Evolutionary conservation across 2,797 vertebrate genomes (phyloP), one percentile per base, ranked within the genome.

Genomic region (Mallotus villosus): DNA sequence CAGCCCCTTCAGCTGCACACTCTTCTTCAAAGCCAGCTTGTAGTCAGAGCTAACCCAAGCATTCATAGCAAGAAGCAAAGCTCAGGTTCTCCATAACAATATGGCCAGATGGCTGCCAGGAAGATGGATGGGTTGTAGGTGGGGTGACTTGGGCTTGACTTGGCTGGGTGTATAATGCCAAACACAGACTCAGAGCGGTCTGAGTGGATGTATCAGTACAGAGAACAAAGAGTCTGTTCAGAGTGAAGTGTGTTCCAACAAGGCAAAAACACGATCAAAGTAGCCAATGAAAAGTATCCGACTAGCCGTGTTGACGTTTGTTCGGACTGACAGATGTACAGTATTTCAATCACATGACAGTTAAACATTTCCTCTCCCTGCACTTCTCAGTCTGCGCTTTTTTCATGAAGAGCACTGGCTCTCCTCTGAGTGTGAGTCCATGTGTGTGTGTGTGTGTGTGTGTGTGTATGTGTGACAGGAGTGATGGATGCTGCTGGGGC

Each of bases 91-190:
- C 83, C 80, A 73, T 89, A 88, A 91, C 90, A 88, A 90, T 86
- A 80, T 66, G 67, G 78, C 90, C 91, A 92, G 90, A 91, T 91
- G 90, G 90, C 90, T 92, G 91, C 89, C 91, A 93, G 88, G 84
- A 92, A 93, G 91, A 92, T 91, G 90, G 89, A 93, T 93, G 90
- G 89, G 90, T 90, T 90, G 89, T 91, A 92, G 88, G 88, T 88
- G 83, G 87, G 84, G 86, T 86, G 88, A 89, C 87, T 91, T 86
- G 69, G 68, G 86, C 85, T 85, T 79, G 86, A 89, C 87, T 92
- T 83, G 85, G 82, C 86, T 87, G 84, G 75, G 86, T 79, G 85
- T 87, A 90, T 87, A 85, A 89, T 91, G 89, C 91, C 85, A 86
- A 82, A 85, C 59, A 62, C 2, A 81, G 79, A 86, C 89, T 89